Percentiles rank a stretch among this genome's conserved stretches.
These are phyloP conservation scores for Drosophila parthenogenetica DNA, from an alignment of 2,888 invertebrate genomes.

Conservation along the genomic window DNA sequence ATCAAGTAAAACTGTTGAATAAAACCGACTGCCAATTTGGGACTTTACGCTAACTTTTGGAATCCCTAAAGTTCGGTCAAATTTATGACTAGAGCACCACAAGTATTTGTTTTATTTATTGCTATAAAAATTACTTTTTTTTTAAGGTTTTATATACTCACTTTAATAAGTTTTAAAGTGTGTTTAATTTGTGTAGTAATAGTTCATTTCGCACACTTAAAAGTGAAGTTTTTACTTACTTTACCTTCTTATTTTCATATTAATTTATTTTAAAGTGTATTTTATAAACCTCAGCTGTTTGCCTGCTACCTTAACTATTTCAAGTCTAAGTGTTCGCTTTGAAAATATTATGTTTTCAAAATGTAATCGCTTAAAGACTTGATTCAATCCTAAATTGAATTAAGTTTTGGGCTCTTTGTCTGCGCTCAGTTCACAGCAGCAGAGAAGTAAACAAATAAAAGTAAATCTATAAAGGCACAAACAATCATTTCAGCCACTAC, in stretches of 20 bases:
- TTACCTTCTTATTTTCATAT: too few relatives aligned
- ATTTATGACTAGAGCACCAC: too few relatives aligned
- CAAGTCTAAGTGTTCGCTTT: neutral
- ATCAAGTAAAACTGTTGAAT: constrained; percentile 2
- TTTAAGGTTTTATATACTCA: too few relatives aligned
- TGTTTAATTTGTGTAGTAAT: too few relatives aligned
- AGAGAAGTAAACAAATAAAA: constrained; percentile 42
- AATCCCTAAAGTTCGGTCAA: too few relatives aligned
- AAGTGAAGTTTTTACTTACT: too few relatives aligned
- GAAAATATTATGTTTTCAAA: neutral
- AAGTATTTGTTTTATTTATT: too few relatives aligned
- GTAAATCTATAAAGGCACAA: constrained; percentile 47
- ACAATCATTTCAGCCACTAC: constrained; percentile 44
- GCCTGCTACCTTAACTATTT: neutral
- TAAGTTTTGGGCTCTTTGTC: constrained; percentile 19
- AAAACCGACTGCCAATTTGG: neutral
- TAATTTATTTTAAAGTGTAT: too few relatives aligned
- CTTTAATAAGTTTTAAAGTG: too few relatives aligned
- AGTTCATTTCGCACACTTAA: too few relatives aligned
- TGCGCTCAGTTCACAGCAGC: constrained; percentile 33
- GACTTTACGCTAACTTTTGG: neutral
- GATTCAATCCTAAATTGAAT: constrained; percentile 5
- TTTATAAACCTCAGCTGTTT: too few relatives aligned
- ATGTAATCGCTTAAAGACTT: neutral
- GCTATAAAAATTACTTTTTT: too few relatives aligned